These are phyloP conservation scores for Glaucopsyche alexis DNA, from an alignment of 2,888 invertebrate species.

Conservation along the genomic window DNA sequence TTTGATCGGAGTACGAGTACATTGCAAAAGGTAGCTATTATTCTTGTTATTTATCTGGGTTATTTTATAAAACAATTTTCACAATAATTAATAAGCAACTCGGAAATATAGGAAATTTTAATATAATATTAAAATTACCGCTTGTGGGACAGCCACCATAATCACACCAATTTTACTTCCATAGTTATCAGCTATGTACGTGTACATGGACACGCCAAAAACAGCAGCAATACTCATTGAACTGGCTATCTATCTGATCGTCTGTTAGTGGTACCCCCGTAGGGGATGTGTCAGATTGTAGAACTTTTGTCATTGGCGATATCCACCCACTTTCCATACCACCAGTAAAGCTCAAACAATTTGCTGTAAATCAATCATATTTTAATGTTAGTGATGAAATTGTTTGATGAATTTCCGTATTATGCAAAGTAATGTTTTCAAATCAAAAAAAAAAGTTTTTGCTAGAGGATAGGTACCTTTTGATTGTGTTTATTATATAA, in stretches of 20 bases:
- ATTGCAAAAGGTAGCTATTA: too few species aligned
- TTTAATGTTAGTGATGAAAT: too few species aligned
- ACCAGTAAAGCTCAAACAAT: constrained; percentile 55
- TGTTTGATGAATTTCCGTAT: too few species aligned
- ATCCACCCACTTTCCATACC: constrained; percentile 64
- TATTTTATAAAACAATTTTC: too few species aligned
- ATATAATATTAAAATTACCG: constrained; percentile 46
- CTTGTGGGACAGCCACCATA: constrained; percentile 65
- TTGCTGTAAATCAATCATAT: constrained; percentile 51
- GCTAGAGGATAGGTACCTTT: too few species aligned
- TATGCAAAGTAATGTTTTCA: too few species aligned
- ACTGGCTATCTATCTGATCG: constrained; percentile 58
- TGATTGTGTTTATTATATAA: too few species aligned
- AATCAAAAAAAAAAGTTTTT: too few species aligned
- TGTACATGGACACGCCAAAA: constrained; percentile 58
- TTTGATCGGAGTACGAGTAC: too few species aligned
- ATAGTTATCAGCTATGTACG: constrained; percentile 57
- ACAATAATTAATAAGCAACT: too few species aligned
- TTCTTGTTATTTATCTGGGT: too few species aligned
- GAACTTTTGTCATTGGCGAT: constrained; percentile 57
- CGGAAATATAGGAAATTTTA: too few species aligned
- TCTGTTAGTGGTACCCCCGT: constrained; percentile 50
- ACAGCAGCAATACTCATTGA: constrained; percentile 57
- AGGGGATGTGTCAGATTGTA: constrained; percentile 52
- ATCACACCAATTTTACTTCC: constrained; percentile 66